phyloP scores from a whole-genome alignment of 2,888 invertebrate species.

The Metellina segmentata region DNA sequence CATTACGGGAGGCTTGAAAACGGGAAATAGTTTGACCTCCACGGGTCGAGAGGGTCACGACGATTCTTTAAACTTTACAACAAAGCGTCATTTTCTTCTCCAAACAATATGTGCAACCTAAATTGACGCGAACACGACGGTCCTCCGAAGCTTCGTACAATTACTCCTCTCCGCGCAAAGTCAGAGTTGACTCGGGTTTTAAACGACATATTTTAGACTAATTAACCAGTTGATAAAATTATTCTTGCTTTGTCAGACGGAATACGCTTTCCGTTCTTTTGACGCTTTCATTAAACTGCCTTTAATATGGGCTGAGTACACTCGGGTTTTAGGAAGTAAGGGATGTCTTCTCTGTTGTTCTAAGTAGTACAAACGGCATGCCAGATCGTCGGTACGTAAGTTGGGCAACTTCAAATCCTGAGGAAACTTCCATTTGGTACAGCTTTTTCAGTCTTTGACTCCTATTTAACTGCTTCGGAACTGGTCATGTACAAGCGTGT shows the following conservation, averaged over 20 bases:
- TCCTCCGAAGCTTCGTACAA: not conserved
- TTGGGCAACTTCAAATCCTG: too few relatives aligned
- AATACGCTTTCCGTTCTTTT: not conserved
- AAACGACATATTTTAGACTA: not conserved
- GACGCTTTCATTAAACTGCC: too few relatives aligned
- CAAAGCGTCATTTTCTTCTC: constrained; percentile 58
- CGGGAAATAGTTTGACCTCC: constrained; percentile 69
- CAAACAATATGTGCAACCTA: constrained; percentile 16
- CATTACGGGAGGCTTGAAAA: constrained; percentile 59
- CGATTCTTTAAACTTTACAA: constrained; percentile 58
- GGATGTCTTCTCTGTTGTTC: too few relatives aligned
- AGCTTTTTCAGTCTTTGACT: too few relatives aligned
- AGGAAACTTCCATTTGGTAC: too few relatives aligned
- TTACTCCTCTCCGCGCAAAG: too few relatives aligned
- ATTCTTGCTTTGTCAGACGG: not conserved
- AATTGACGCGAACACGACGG: constrained; percentile 15
- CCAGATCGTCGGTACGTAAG: too few relatives aligned
- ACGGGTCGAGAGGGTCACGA: constrained; percentile 57
- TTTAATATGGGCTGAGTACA: too few relatives aligned
- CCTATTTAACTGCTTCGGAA: too few relatives aligned
- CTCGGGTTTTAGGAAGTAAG: too few relatives aligned
- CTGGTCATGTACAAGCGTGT: too few relatives aligned
- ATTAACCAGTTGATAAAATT: constrained; percentile 1
- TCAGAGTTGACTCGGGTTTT: not conserved
- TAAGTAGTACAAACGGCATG: too few relatives aligned